Percentiles rank a stretch among this genome's conserved stretches.
Evolutionary conservation across 2,888 invertebrate genomes (phyloP).

Genomic region (Pimpla rufipes): DNA sequence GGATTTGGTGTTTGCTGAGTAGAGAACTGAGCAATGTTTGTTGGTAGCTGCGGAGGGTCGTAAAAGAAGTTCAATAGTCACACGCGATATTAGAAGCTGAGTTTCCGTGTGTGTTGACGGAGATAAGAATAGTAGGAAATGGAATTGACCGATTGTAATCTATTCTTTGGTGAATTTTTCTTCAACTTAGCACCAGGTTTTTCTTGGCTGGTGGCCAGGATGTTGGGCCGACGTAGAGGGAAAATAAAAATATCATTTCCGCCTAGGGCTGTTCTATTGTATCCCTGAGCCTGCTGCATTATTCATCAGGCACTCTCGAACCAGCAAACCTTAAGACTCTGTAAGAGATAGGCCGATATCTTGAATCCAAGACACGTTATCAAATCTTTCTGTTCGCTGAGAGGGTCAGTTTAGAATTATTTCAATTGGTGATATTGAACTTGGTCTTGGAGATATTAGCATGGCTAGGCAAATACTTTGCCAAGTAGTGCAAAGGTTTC

Average conservation of each 20-base stretch:
- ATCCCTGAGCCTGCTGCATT: constrained; percentile 71
- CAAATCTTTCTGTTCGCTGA: neutral
- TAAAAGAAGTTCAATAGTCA: neutral
- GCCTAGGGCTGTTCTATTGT: constrained; percentile 27
- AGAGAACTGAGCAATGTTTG: neutral
- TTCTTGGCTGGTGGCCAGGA: constrained; percentile 63
- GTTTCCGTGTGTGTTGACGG: too few species aligned
- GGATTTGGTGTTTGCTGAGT: neutral
- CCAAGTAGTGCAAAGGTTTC: neutral
- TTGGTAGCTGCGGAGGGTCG: too few species aligned
- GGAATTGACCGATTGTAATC: neutral
- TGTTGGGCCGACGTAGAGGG: neutral
- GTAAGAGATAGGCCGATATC: neutral
- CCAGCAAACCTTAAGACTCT: constrained; percentile 51
- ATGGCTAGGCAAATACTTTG: neutral
- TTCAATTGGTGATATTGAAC: neutral
- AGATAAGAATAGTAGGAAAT: neutral
- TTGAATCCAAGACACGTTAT: neutral
- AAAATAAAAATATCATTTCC: constrained; percentile 7
- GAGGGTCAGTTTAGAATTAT: neutral
- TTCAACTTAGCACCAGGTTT: constrained; percentile 62
- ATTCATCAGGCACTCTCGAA: constrained; percentile 75
- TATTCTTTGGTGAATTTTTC: neutral
- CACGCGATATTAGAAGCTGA: too few species aligned
- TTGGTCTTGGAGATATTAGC: neutral